These are phyloP conservation scores for Leptura quadrifasciata DNA, from an alignment of 2,888 invertebrate species.

Conservation along the genomic window DNA sequence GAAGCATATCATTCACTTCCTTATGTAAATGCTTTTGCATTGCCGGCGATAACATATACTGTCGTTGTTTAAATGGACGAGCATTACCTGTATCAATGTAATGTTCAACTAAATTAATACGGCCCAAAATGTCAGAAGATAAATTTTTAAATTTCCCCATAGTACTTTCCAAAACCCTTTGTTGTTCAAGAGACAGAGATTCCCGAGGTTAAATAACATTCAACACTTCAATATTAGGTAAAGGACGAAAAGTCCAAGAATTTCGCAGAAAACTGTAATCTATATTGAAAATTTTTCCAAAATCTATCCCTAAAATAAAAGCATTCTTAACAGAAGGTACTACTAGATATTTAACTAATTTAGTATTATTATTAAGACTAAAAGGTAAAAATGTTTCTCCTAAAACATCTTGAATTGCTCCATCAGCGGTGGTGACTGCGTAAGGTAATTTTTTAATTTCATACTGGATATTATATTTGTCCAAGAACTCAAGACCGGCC, in stretches of 20 bases:
- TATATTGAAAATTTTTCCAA: neutral
- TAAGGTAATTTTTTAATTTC: neutral
- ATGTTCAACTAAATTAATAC: neutral
- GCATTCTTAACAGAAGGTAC: neutral
- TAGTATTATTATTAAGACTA: neutral
- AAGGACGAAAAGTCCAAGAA: neutral
- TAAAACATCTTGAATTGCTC: neutral
- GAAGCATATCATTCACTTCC: constrained; percentile 41
- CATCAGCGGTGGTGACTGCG: neutral
- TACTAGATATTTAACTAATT: neutral
- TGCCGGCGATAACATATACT: constrained; percentile 40
- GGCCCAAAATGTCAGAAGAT: neutral
- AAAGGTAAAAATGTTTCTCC: neutral
- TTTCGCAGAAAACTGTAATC: neutral
- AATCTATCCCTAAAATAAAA: neutral
- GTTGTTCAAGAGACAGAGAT: neutral
- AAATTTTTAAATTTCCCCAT: neutral
- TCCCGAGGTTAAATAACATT: neutral
- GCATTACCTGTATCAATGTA: neutral
- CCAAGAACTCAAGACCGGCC: neutral
- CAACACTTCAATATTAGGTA: neutral
- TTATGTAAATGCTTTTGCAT: constrained; percentile 40
- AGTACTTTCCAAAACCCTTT: neutral
- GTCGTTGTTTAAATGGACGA: constrained; percentile 44
- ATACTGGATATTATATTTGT: neutral